Conservation (phyloP, 2,113 vertebrate species). For the Coreoperca whiteheadi region DNA sequence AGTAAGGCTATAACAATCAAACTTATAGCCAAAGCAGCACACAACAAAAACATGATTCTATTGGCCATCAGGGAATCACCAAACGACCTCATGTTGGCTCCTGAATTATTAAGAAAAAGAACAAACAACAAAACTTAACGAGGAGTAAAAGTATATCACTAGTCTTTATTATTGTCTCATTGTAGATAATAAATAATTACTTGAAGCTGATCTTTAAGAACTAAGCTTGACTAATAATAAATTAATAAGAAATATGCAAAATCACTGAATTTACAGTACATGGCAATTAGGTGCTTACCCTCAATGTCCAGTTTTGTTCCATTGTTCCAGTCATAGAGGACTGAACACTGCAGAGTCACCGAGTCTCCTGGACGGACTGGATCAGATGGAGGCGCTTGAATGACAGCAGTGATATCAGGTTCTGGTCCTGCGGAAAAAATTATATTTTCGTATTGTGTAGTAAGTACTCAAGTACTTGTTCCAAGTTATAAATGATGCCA, state of each 20-base stretch:
- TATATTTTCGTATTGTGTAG: neutral
- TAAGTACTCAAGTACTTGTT: neutral
- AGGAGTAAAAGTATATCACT: neutral
- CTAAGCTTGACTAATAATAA: neutral
- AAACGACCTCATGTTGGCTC: neutral
- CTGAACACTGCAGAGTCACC: neutral
- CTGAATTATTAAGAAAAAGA: neutral
- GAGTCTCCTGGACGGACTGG: neutral
- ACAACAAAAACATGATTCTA: constrained; percentile 3
- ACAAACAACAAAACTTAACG: neutral
- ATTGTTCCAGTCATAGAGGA: constrained; percentile 29
- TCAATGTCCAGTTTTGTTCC: constrained; percentile 30
- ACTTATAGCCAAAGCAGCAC: constrained; percentile 7
- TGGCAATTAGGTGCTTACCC: constrained; percentile 12
- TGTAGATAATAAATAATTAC: neutral
- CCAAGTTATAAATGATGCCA: neutral
- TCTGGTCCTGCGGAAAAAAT: neutral
- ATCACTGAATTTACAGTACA: neutral
- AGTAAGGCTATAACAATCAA: constrained; percentile 7
- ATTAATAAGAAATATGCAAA: neutral
- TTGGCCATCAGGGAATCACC: neutral
- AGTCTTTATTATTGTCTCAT: neutral
- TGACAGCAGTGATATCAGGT: neutral
- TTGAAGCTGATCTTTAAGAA: neutral
- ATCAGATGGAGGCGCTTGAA: neutral